Percentiles rank a stretch among this genome's conserved stretches.
phyloP scores from a whole-genome alignment of 30 jellyfish, hydroid and myxozoan species.

The Chrysaora quinquecirrha region DNA sequence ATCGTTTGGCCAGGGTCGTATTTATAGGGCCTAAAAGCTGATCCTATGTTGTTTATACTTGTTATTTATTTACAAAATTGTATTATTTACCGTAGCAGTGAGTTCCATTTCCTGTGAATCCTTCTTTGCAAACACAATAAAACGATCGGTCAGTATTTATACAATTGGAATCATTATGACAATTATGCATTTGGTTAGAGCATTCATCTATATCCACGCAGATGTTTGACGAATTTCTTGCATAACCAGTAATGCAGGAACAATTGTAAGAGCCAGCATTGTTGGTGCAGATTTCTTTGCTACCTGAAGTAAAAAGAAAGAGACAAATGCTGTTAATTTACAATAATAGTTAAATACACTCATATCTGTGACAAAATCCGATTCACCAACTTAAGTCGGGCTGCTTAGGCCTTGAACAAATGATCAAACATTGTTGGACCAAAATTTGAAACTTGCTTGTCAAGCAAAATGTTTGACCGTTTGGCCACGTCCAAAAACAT shows the following conservation, averaged over 20 bases:
- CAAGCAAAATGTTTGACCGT: too few species aligned
- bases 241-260: constrained; percentile 31
- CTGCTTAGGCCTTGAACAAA: constrained; percentile 24
- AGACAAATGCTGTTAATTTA: constrained; percentile 42
- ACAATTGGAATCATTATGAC: constrained; percentile 48
- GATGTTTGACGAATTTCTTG: constrained; percentile 20
- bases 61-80: too few species aligned
- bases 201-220: constrained; percentile 55
- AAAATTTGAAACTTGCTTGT: too few species aligned
- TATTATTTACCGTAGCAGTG: neutral
- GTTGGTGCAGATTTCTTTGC: constrained; percentile 28
- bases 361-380: constrained; percentile 16
- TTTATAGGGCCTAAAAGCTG: too few species aligned
- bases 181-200: neutral
- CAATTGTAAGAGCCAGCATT: constrained; percentile 36
- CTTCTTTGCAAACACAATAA: constrained; percentile 29
- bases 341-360: constrained; percentile 12
- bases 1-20: too few species aligned
- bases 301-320: constrained; percentile 20
- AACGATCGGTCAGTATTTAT: constrained; percentile 32
- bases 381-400: constrained; percentile 14
- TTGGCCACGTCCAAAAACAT: too few species aligned
- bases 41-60: too few species aligned
- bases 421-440: too few species aligned
- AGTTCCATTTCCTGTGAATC: constrained; percentile 25